Base-by-base conservation (phyloP, 2,888 invertebrate genomes). In the Trichopoda pennipes region DNA sequence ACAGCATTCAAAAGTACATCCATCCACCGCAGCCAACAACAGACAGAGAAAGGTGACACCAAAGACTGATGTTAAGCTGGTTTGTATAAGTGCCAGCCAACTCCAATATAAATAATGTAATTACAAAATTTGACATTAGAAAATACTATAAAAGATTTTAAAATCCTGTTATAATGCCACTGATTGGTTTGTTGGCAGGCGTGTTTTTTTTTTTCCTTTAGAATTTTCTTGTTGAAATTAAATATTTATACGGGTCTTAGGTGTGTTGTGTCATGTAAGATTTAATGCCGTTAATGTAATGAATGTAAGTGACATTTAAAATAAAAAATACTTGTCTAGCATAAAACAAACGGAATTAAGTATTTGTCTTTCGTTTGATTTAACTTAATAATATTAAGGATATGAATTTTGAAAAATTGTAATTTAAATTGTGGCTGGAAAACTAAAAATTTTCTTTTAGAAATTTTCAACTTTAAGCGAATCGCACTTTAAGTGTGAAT, bases 101-200 rank as follows among this genome's bases (percentile, higher is more conserved):
- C 51, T 53, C 10, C 16, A 61, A 38, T 9, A 72, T 61, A 61
- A 72, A 61, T 72, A 61, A 72, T 42, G 51, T 61, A 42, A 61
- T 72, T 72, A 61, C 28, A 61, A 42, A 16, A 19, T 21, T 61
- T 53, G 61, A 51, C 51, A 61, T 61, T 23, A 53, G 51, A 72
- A 72, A 61, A 53, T 61, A 53, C 42, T 72, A 53, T 42, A 53
- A 28, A 28, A 72, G 12, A 35, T 58, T 70, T 49, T 7, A 49
- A 49, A 35, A 35, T 23, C 70, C 49, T 58, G 21, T 51, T 58
- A 21, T 51, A 47, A 47, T 58, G 1, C 4, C 38, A 38, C 49
- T 23, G 21, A 60, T 51, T 60, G 70, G 60, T 60, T 60, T 17
- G 58, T 51, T 32, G 23, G 23, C 14, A 23, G 16, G 44, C 2